phyloP scores from a whole-genome alignment of 2,888 invertebrate species.

The Heliconius charithonia region DNA sequence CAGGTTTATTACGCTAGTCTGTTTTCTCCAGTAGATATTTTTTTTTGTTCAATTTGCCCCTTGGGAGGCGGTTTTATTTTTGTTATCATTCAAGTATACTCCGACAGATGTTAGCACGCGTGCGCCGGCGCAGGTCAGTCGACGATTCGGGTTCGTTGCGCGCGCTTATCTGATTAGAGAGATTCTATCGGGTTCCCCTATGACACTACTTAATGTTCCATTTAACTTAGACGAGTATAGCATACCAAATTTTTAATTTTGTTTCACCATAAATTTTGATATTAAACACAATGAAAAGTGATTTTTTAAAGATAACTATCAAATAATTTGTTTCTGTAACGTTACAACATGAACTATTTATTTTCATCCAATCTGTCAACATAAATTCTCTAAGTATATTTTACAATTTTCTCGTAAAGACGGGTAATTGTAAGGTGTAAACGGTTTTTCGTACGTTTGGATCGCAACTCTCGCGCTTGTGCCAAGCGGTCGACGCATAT shows the following conservation, averaged over 20 bases:
- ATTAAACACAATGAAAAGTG: not conserved
- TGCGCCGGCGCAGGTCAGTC: constrained; percentile 71
- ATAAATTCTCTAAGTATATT: constrained; percentile 6
- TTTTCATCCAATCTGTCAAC: not conserved
- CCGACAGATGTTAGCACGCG: constrained; percentile 65
- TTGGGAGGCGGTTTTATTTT: constrained; percentile 78
- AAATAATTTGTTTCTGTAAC: not conserved
- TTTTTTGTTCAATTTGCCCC: constrained; percentile 62
- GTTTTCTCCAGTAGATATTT: constrained; percentile 25
- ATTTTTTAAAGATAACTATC: not conserved
- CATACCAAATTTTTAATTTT: not conserved
- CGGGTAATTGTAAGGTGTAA: constrained; percentile 46
- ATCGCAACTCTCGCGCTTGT: constrained; percentile 68
- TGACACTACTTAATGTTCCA: not conserved
- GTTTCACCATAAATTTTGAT: not conserved
- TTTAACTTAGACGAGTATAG: not conserved
- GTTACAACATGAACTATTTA: not conserved
- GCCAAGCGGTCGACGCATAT: constrained; percentile 75
- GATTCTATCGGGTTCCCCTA: constrained; percentile 46
- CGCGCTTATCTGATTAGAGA: constrained; percentile 63
- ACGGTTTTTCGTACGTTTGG: constrained; percentile 68
- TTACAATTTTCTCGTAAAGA: constrained; percentile 31
- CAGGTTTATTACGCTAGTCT: constrained; percentile 4
- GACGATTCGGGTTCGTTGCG: constrained; percentile 67
- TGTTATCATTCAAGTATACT: constrained; percentile 74